These are phyloP conservation scores for Drusus annulatus DNA, from an alignment of 1,140 invertebrate genomes.

Conservation along the genomic window DNA sequence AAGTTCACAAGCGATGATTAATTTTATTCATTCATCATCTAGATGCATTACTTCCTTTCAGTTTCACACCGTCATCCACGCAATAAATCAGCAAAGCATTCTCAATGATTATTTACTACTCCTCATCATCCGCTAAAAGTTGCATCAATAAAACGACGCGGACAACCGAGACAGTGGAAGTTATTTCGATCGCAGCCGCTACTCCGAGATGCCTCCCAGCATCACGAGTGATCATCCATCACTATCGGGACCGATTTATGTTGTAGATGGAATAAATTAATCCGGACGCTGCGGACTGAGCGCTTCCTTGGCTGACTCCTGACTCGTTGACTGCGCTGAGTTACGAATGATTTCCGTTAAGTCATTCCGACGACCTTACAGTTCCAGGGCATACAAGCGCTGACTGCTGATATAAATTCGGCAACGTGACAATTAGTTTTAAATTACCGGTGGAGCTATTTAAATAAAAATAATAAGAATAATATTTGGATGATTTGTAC, in stretches of 20 bases:
- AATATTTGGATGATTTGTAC: too few relatives aligned
- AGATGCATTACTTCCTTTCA: too few relatives aligned
- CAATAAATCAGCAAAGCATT: too few relatives aligned
- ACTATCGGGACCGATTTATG: constrained; percentile 41
- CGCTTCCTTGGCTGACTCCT: background rate
- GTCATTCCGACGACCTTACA: constrained; percentile 4
- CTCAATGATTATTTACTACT: too few relatives aligned
- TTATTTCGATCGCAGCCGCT: constrained; percentile 5
- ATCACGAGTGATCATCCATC: constrained; percentile 25
- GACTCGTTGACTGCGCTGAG: constrained; percentile 31
- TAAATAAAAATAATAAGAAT: too few relatives aligned
- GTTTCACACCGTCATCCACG: too few relatives aligned
- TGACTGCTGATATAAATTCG: constrained; percentile 15
- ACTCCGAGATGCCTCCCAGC: background rate
- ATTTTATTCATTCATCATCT: too few relatives aligned
- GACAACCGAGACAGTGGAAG: background rate
- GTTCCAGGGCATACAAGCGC: background rate
- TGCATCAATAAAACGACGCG: background rate
- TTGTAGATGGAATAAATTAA: constrained; percentile 36
- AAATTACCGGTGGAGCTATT: too few relatives aligned
- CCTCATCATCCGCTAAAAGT: too few relatives aligned
- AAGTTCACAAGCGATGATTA: too few relatives aligned
- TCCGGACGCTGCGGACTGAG: constrained; percentile 45
- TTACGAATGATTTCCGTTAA: constrained; percentile 40
- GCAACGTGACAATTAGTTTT: background rate